phyloP scores from a whole-genome alignment of 2,888 invertebrate genomes.

The Tiliacea aurago region DNA sequence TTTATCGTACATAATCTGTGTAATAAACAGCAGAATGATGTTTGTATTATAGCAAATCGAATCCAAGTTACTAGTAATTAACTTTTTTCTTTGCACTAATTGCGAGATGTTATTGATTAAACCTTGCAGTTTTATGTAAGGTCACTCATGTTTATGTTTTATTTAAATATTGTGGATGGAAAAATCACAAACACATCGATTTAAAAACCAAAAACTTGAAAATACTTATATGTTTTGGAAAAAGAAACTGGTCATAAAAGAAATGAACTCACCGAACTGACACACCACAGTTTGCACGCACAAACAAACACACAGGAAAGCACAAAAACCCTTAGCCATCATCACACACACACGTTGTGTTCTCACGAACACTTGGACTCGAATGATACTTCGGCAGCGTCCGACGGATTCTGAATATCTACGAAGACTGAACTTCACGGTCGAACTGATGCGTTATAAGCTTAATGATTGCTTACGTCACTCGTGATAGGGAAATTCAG shows the following conservation, averaged over 20 bases:
- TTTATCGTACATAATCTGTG: not conserved
- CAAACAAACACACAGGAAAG: constrained; percentile 76
- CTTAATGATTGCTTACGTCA: constrained; percentile 41
- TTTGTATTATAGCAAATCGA: constrained; percentile 36
- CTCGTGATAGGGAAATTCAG: constrained; percentile 41
- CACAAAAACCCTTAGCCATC: constrained; percentile 69
- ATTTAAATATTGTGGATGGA: not conserved
- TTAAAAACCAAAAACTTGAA: not conserved
- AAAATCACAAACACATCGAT: not conserved
- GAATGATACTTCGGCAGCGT: constrained; percentile 28
- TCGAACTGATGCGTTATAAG: constrained; percentile 43
- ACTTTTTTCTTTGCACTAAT: constrained; percentile 38
- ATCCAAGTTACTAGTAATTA: constrained; percentile 43
- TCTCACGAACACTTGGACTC: constrained; percentile 24
- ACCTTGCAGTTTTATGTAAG: constrained; percentile 28
- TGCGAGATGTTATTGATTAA: constrained; percentile 42
- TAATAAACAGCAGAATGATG: not conserved
- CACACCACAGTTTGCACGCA: constrained; percentile 73
- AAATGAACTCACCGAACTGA: constrained; percentile 80
- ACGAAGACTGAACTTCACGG: constrained; percentile 31
- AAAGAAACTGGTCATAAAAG: fast-evolving
- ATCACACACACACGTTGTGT: constrained; percentile 43
- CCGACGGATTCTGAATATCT: constrained; percentile 8
- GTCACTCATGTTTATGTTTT: not conserved
- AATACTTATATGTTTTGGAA: too few species aligned